Conservation (phyloP, 2,113 vertebrate genomes). For the Orthonyx spaldingii region DNA sequence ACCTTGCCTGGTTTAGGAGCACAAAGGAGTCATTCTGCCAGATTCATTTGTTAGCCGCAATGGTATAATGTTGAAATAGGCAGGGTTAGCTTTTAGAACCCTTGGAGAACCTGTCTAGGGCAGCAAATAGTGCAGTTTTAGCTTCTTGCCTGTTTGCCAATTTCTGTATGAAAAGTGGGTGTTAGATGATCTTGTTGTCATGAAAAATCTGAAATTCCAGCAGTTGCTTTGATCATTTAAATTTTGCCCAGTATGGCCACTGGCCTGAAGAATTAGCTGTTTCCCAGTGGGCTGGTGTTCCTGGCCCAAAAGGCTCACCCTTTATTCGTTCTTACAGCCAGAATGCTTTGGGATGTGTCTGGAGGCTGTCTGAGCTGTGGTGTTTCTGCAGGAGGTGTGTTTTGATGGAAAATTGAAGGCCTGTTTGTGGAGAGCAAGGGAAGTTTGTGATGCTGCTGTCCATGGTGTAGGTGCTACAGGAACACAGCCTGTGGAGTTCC, state of each 20-base stretch:
- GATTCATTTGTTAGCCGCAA: not conserved
- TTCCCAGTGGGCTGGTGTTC: not conserved
- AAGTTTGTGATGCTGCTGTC: slow-evolving; percentile 20
- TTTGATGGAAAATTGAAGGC: not conserved
- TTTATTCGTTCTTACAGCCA: not conserved
- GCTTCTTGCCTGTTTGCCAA: not conserved
- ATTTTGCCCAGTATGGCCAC: not conserved
- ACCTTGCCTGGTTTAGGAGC: not conserved
- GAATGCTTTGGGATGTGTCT: not conserved
- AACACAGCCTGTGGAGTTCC: not conserved
- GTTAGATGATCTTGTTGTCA: not conserved
- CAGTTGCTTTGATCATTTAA: not conserved
- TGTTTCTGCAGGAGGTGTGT: not conserved
- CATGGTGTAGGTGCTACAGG: not conserved
- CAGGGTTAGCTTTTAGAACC: not conserved
- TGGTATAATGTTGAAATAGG: not conserved
- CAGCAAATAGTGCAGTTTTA: not conserved
- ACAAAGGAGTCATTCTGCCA: not conserved
- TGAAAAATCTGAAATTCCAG: not conserved
- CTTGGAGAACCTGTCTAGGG: not conserved
- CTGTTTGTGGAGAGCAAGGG: not conserved
- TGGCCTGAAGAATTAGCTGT: not conserved
- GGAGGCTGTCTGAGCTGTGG: not conserved
- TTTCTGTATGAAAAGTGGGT: not conserved
- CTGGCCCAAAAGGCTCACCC: not conserved